Conservation (phyloP, 2,797 vertebrate genomes). For the Sebastes matsubarae region DNA sequence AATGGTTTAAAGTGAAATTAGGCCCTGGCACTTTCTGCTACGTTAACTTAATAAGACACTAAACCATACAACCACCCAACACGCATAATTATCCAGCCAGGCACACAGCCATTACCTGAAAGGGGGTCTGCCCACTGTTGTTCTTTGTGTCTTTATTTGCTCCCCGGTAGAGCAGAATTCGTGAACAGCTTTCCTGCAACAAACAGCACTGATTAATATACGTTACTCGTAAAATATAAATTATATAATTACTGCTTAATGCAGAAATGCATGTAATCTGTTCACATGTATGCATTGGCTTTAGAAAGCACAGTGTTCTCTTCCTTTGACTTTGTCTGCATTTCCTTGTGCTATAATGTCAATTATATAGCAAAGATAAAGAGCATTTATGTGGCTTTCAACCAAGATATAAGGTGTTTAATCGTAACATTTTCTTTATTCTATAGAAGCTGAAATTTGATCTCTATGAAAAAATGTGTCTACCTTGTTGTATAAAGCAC, state of each 20-base stretch:
- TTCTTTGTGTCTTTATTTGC: constrained; percentile 93
- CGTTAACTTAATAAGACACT: constrained; percentile 49
- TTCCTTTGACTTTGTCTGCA: not conserved
- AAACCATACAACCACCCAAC: constrained; percentile 29
- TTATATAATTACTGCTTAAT: not conserved
- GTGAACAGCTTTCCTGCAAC: constrained; percentile 90
- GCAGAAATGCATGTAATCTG: not conserved
- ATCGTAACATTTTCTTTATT: not conserved
- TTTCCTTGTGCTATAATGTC: not conserved
- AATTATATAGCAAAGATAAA: not conserved
- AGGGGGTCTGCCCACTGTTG: constrained; percentile 91
- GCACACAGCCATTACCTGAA: constrained; percentile 85
- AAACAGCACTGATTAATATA: constrained; percentile 17
- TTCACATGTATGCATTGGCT: not conserved
- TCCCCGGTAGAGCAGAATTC: constrained; percentile 91
- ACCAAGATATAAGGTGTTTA: not conserved
- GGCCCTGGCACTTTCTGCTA: constrained; percentile 32
- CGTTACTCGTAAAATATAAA: not conserved
- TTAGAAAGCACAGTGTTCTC: not conserved
- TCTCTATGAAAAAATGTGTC: not conserved
- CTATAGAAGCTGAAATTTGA: not conserved
- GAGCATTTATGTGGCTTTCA: not conserved
- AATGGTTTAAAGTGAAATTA: constrained; percentile 46
- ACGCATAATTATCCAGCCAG: constrained; percentile 32
- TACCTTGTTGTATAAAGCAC: constrained; percentile 96